These are phyloP conservation scores for Pterocles orientalis DNA, from an alignment of 2,113 vertebrate genomes.

Conservation along the genomic window DNA sequence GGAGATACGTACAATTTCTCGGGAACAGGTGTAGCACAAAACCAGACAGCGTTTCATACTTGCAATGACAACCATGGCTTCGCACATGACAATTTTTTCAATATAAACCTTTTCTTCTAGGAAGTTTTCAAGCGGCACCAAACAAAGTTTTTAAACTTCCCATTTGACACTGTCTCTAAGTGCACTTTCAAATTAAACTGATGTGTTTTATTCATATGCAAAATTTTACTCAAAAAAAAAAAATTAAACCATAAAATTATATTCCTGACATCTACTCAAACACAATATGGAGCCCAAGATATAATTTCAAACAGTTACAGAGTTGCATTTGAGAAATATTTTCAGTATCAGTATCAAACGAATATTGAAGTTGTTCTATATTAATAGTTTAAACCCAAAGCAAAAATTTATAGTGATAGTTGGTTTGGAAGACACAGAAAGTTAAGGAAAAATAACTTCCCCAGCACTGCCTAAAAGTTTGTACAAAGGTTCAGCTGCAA, in stretches of 20 bases:
- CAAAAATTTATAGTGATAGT: neutral
- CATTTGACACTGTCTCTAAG: neutral
- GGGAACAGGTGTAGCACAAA: neutral
- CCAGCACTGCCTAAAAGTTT: neutral
- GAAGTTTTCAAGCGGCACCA: neutral
- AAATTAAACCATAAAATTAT: constrained; percentile 1
- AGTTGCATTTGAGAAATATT: neutral
- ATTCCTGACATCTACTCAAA: neutral
- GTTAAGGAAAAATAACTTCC: neutral
- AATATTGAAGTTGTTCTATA: neutral
- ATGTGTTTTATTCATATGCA: neutral
- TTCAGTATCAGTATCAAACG: neutral
- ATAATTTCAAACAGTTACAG: neutral
- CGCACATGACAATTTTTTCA: neutral
- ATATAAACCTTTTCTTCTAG: neutral
- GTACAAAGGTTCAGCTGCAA: neutral
- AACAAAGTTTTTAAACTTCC: neutral
- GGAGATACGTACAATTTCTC: neutral
- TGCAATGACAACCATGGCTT: neutral
- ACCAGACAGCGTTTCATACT: neutral
- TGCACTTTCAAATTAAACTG: neutral
- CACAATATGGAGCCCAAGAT: neutral
- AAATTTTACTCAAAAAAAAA: constrained; percentile 15
- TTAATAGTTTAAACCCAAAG: neutral
- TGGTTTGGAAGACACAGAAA: neutral